These are phyloP conservation scores for Notothenia rossii DNA, from an alignment of 2,113 vertebrate genomes.

Conservation along the genomic window DNA sequence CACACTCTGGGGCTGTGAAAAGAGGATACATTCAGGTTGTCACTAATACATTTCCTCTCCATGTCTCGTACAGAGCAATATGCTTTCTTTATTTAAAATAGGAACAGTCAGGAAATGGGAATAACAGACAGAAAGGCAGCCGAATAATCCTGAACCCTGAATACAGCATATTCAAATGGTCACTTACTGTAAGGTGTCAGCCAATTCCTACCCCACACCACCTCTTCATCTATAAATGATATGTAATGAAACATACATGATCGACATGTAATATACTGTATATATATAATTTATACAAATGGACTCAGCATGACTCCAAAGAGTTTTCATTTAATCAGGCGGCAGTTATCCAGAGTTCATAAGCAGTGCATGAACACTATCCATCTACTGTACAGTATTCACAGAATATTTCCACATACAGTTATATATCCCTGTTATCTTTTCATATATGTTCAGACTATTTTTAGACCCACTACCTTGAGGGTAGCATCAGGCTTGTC, in stretches of 20 bases:
- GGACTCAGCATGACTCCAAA: slow-evolving; percentile 17
- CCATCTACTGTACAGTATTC: slow-evolving; percentile 1
- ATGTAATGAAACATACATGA: slow-evolving; percentile 57
- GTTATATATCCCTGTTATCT: slow-evolving; percentile 4
- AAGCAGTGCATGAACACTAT: slow-evolving; percentile 4
- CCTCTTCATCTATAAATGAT: slow-evolving; percentile 43
- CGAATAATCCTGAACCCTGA: slow-evolving; percentile 37
- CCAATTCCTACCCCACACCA: slow-evolving; percentile 21
- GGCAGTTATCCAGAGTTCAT: slow-evolving; percentile 6
- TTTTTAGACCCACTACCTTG: slow-evolving; percentile 44
- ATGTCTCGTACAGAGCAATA: slow-evolving; percentile 1
- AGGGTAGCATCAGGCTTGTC: slow-evolving; percentile 43
- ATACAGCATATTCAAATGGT: slow-evolving; percentile 48
- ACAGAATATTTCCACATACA: slow-evolving; percentile 27
- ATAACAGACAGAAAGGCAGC: background rate
- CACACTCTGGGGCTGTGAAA: slow-evolving; percentile 9
- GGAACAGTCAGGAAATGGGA: slow-evolving; percentile 4
- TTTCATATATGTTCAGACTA: slow-evolving; percentile 10
- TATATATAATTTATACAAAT: slow-evolving; percentile 60
- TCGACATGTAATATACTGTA: slow-evolving; percentile 46
- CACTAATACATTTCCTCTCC: slow-evolving; percentile 6
- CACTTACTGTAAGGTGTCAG: slow-evolving; percentile 64
- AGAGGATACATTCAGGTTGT: slow-evolving; percentile 20
- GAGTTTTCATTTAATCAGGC: slow-evolving; percentile 24
- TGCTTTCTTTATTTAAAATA: slow-evolving; percentile 6